phyloP scores from a whole-genome alignment of 2,888 invertebrate genomes.

The Cheilosia scutellata region DNA sequence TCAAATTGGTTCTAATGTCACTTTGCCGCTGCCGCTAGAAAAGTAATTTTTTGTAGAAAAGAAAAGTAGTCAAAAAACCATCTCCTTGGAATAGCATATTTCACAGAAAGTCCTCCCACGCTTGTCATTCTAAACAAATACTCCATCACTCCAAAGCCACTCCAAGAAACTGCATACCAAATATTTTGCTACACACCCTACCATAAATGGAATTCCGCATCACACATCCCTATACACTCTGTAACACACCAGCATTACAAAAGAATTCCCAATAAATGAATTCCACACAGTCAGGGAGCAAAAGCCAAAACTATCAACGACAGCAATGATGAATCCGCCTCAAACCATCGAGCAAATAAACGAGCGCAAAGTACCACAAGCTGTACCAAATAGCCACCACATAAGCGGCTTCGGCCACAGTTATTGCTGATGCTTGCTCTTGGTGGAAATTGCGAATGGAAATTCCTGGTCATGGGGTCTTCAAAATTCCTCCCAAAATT shows the following conservation, averaged over 20 bases:
- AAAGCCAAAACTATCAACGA: conserved; percentile 4
- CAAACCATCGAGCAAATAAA: conserved; percentile 3
- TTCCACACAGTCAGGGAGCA: neutral
- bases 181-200: too few relatives aligned
- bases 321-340: neutral
- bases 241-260: neutral
- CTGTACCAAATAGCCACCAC: conserved; percentile 12
- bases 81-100: too few relatives aligned
- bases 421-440: conserved; percentile 1
- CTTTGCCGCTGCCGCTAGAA: too few relatives aligned
- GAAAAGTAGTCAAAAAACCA: too few relatives aligned
- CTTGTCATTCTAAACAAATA: too few relatives aligned
- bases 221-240: neutral
- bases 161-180: too few relatives aligned
- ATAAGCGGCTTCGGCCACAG: conserved; percentile 7
- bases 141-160: too few relatives aligned
- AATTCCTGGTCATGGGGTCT: conserved; percentile 32
- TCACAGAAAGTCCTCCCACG: too few relatives aligned
- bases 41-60: too few relatives aligned
- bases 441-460: conserved; percentile 27
- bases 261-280: conserved; percentile 6
- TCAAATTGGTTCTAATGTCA: too few relatives aligned
- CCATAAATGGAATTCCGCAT: conserved; percentile 2
- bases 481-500: conserved; percentile 1
- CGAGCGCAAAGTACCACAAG: neutral